These are phyloP conservation scores for Catagonus wagneri DNA, from an alignment of 2,113 vertebrate species.

Conservation along the genomic window DNA sequence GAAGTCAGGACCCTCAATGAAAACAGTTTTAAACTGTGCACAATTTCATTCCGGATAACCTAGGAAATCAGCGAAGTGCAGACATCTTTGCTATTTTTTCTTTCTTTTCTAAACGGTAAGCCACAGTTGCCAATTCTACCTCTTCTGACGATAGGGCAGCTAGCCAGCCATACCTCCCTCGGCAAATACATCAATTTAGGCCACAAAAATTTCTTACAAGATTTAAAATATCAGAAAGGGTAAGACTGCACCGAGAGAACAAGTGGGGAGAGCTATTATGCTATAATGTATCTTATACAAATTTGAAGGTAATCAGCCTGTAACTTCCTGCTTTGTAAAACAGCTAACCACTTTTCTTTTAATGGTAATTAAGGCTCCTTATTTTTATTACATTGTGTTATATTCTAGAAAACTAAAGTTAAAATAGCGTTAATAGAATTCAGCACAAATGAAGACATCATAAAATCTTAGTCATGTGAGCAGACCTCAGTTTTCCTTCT, in stretches of 20 bases:
- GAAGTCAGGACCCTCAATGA: conserved; percentile 48
- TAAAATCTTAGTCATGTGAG: not conserved
- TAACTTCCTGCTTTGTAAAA: conserved; percentile 49
- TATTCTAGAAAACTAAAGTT: conserved; percentile 44
- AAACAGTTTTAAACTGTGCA: conserved; percentile 55
- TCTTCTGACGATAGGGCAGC: not conserved
- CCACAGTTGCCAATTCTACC: not conserved
- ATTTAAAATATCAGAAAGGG: conserved; percentile 59
- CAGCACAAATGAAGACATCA: conserved; percentile 20
- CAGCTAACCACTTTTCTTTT: conserved; percentile 51
- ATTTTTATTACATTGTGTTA: conserved; percentile 60
- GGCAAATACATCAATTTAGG: conserved; percentile 51
- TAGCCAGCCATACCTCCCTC: conserved; percentile 54
- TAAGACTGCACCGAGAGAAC: not conserved
- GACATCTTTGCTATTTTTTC: not conserved
- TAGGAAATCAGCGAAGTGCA: conserved; percentile 32
- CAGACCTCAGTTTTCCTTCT: not conserved
- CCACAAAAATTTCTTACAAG: conserved; percentile 60
- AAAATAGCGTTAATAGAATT: conserved; percentile 57
- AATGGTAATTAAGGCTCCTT: conserved; percentile 61
- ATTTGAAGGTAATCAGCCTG: conserved; percentile 66
- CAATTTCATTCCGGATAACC: conserved; percentile 59
- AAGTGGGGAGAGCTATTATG: not conserved
- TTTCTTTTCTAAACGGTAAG: conserved; percentile 63
- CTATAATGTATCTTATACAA: not conserved